These are phyloP conservation scores for Lerema accius DNA, from an alignment of 1,140 invertebrate genomes.

Conservation along the genomic window DNA sequence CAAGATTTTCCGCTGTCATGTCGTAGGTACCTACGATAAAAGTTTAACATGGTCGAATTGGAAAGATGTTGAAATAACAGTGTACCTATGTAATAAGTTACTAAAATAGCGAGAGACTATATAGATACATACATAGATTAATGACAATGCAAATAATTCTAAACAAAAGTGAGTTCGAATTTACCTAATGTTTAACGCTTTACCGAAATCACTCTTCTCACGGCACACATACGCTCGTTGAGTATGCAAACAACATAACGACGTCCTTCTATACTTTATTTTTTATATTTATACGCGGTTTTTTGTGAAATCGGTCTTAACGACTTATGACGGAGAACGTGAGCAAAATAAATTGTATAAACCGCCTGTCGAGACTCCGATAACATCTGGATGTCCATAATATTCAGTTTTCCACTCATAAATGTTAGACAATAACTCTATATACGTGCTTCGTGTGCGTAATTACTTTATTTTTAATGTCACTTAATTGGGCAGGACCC, in stretches of 20 bases:
- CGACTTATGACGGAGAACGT: constrained; percentile 75
- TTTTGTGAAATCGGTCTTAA: constrained; percentile 72
- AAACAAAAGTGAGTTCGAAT: constrained; percentile 7
- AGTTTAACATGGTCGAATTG: too few relatives aligned
- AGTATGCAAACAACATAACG: constrained; percentile 60
- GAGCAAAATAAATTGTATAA: constrained; percentile 70
- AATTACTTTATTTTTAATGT: constrained; percentile 67
- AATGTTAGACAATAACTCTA: constrained; percentile 73
- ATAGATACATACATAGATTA: too few relatives aligned
- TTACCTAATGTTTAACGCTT: constrained; percentile 45
- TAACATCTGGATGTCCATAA: constrained; percentile 74
- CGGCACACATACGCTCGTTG: constrained; percentile 61
- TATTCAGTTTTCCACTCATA: constrained; percentile 61
- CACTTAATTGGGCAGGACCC: constrained; percentile 53
- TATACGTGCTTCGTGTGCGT: constrained; percentile 72
- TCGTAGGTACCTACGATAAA: too few relatives aligned
- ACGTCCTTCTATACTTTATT: constrained; percentile 63
- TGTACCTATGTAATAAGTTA: too few relatives aligned
- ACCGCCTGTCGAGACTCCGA: constrained; percentile 51
- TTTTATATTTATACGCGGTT: constrained; percentile 57
- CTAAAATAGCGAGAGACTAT: too few relatives aligned
- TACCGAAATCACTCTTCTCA: constrained; percentile 56
- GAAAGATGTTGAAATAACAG: too few relatives aligned
- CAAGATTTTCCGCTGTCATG: too few relatives aligned
- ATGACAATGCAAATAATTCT: too few relatives aligned